These are phyloP conservation scores for Otus sunia DNA, from an alignment of 2,113 vertebrate species.

Conservation along the genomic window DNA sequence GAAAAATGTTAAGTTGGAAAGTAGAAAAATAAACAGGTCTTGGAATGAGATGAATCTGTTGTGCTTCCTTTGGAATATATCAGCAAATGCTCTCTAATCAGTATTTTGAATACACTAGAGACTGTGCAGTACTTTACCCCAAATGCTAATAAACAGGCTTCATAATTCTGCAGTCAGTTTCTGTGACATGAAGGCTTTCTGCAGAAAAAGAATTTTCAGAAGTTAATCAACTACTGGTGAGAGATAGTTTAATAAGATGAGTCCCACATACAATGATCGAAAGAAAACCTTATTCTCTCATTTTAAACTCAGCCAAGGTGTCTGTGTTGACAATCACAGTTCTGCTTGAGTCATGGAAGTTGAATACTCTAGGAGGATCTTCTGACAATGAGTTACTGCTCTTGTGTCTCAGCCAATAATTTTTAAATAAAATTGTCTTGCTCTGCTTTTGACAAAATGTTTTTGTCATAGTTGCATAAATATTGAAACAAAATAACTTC, in stretches of 20 bases:
- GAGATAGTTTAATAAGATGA: not conserved
- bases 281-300: not conserved
- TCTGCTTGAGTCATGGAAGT: not conserved
- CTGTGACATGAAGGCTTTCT: not conserved
- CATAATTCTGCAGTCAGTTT: constrained; percentile 2
- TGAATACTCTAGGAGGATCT: not conserved
- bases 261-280: not conserved
- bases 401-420: not conserved
- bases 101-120: not conserved
- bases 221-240: not conserved
- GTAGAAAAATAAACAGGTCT: not conserved
- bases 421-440: not conserved
- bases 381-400: not conserved
- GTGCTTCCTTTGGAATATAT: not conserved
- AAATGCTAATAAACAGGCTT: not conserved
- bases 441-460: not conserved
- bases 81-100: not conserved
- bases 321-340: not conserved
- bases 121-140: not conserved
- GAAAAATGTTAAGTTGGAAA: not conserved
- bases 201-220: not conserved
- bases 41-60: not conserved
- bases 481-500: not conserved
- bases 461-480: not conserved
- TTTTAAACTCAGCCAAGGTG: not conserved